A percentile compares a stretch with the other conserved stretches of the same genome.
Conservation (phyloP, 2,888 invertebrate species). For the Smittia sp. region DNA sequence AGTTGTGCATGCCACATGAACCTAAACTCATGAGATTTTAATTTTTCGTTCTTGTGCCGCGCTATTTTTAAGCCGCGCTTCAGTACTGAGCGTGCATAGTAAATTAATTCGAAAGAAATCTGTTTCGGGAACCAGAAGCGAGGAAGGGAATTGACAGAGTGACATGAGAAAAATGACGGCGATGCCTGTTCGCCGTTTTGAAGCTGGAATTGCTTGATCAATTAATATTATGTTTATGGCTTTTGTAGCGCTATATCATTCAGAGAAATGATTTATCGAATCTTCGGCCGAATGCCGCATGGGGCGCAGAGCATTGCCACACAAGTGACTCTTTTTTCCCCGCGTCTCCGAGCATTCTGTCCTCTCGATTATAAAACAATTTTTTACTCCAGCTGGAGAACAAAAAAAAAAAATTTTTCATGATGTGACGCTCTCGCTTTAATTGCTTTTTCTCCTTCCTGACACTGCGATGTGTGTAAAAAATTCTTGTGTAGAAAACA, state of each 20-base stretch:
- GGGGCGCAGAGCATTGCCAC: neutral
- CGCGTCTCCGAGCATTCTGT: neutral
- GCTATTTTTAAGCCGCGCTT: neutral
- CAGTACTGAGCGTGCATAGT: neutral
- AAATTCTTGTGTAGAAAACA: neutral
- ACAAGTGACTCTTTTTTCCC: neutral
- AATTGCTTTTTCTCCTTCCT: conserved; percentile 9
- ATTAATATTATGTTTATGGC: conserved; percentile 30
- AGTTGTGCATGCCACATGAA: neutral
- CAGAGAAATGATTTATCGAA: conserved; percentile 28
- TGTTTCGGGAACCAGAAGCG: neutral
- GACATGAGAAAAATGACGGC: conserved; percentile 32
- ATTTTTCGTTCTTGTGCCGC: neutral
- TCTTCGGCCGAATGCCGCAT: conserved; percentile 20
- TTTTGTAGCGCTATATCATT: neutral
- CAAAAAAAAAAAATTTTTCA: too few species aligned
- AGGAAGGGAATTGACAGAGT: conserved; percentile 27
- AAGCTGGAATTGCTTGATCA: conserved; percentile 16
- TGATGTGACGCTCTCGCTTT: neutral
- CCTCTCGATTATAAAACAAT: neutral
- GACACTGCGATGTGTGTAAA: neutral
- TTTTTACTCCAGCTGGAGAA: neutral
- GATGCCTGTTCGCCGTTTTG: conserved; percentile 7
- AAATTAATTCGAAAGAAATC: neutral
- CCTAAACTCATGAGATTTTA: conserved; percentile 15